Conservation (phyloP, 2,113 vertebrate genomes). For the Thunnus maccoyii region DNA sequence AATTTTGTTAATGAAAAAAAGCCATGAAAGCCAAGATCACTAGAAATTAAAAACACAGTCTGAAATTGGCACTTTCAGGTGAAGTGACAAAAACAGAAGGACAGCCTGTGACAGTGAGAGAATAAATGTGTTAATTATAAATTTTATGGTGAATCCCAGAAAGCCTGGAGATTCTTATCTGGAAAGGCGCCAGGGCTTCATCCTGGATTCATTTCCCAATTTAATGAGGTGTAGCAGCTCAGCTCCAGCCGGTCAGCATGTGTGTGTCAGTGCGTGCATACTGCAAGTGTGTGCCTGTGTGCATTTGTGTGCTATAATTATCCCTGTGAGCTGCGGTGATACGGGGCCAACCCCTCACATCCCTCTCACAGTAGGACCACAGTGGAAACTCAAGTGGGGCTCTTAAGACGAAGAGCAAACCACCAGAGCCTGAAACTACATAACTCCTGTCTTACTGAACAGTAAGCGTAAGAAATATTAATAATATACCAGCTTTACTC, state of each 20-base stretch:
- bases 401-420: conserved; percentile 26
- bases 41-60: neutral
- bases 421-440: conserved; percentile 10
- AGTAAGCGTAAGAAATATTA: conserved; percentile 12
- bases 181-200: conserved; percentile 63
- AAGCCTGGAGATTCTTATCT: conserved; percentile 73
- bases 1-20: conserved; percentile 4
- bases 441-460: conserved; percentile 1
- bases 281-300: conserved; percentile 26
- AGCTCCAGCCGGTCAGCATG: conserved; percentile 56
- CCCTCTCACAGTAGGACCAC: conserved; percentile 45
- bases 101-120: conserved; percentile 46
- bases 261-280: conserved; percentile 48
- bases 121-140: conserved; percentile 72
- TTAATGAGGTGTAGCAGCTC: conserved; percentile 80
- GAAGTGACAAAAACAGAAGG: conserved; percentile 7
- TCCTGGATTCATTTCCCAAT: conserved; percentile 79
- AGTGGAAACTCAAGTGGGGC: conserved; percentile 39
- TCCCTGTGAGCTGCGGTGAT: conserved; percentile 61
- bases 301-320: conserved; percentile 63
- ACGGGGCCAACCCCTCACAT: conserved; percentile 46
- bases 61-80: conserved; percentile 22
- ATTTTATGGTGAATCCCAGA: conserved; percentile 63
- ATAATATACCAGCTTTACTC: neutral
- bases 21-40: neutral